Evolutionary conservation across 2,113 vertebrate genomes (phyloP).

Genomic region (Ahaetulla prasina): DNA sequence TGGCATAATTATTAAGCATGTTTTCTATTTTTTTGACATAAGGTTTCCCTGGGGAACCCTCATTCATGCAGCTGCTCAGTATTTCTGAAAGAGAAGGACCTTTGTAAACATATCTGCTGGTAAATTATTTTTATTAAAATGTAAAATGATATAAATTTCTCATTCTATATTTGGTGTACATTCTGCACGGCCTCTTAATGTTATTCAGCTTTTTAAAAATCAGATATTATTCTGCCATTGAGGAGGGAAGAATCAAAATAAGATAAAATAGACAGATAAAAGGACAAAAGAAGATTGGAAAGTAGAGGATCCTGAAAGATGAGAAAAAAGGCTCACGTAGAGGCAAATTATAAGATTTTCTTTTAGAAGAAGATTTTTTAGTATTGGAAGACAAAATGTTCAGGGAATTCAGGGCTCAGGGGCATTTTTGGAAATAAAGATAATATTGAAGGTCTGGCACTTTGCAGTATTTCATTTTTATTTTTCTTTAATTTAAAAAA

Average conservation of each 20-base stretch:
- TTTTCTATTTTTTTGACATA: conserved; percentile 18
- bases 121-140: conserved; percentile 37
- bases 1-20: neutral
- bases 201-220: neutral
- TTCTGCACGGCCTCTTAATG: neutral
- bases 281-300: neutral
- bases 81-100: conserved; percentile 65
- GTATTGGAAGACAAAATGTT: neutral
- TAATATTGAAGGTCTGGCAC: neutral
- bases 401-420: neutral
- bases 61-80: conserved; percentile 69
- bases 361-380: neutral
- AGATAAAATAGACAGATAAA: neutral
- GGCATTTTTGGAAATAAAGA: neutral
- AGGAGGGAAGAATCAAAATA: neutral
- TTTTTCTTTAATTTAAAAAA: neutral
- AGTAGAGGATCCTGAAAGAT: neutral
- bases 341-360: neutral
- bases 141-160: neutral
- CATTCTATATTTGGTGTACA: neutral
- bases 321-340: neutral
- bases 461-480: neutral
- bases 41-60: conserved; percentile 74
- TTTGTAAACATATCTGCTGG: conserved; percentile 80
- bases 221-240: neutral